Conservation (phyloP, 2,888 invertebrate species). For the Stenchaetothrips biformis region DNA sequence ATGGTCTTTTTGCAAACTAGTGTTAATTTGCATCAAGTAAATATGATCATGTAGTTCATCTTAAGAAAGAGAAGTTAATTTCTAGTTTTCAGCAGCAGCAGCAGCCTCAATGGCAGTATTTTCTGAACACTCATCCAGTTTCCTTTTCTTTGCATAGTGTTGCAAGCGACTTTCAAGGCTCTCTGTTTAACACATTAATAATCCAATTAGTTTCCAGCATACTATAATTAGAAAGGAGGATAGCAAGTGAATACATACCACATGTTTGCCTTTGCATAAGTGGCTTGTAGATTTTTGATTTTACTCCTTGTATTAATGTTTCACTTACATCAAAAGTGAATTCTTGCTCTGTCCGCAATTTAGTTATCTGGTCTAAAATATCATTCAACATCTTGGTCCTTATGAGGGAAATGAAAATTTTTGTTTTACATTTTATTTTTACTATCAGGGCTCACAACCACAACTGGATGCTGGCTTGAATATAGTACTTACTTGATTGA, state of each 20-base stretch:
- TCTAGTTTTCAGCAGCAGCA: neutral
- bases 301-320: slow-evolving; percentile 44
- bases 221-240: slow-evolving; percentile 27
- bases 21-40: neutral
- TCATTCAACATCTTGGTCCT: neutral
- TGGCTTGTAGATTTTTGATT: slow-evolving; percentile 65
- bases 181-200: slow-evolving; percentile 54
- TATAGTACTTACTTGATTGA: slow-evolving; percentile 61
- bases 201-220: slow-evolving; percentile 29
- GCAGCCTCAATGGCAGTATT: neutral
- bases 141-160: slow-evolving; percentile 66
- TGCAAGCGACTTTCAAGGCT: slow-evolving; percentile 76
- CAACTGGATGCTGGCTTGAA: slow-evolving; percentile 15
- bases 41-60: neutral
- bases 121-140: slow-evolving; percentile 41
- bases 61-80: neutral
- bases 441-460: neutral
- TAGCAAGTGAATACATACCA: slow-evolving; percentile 54
- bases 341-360: neutral
- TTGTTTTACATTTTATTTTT: slow-evolving; percentile 12
- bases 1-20: neutral
- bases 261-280: slow-evolving; percentile 70
- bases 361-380: neutral
- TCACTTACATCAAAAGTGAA: neutral
- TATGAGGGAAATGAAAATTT: slow-evolving; percentile 14